Conservation (phyloP, 35 echinoderm and acorn worm genomes). For the Ptychodera flava region DNA sequence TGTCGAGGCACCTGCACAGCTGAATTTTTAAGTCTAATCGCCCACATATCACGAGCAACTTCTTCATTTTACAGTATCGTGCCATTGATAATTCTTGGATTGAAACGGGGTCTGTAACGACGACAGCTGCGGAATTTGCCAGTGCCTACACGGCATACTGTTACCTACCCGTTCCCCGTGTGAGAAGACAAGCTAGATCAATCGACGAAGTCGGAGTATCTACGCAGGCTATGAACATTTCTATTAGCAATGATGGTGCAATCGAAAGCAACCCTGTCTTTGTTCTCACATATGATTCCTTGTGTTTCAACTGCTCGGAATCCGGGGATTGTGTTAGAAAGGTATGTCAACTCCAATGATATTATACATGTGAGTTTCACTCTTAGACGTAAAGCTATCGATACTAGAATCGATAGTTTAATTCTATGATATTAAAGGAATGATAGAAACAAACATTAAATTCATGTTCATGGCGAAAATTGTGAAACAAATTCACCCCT, state of each 20-base stretch:
- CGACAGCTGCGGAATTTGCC: neutral
- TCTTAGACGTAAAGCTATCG: neutral
- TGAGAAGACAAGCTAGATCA: neutral
- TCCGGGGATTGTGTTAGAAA: neutral
- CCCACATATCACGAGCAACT: no score
- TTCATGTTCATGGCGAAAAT: no score
- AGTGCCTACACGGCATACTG: neutral
- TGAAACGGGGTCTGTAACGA: neutral
- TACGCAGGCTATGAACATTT: neutral
- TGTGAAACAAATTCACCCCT: no score
- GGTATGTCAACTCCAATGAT: neutral
- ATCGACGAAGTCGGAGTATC: neutral
- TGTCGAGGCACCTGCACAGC: no score
- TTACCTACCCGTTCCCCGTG: neutral
- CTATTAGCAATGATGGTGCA: neutral
- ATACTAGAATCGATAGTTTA: neutral
- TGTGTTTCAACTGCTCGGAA: neutral
- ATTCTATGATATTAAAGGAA: neutral
- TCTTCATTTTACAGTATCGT: no score
- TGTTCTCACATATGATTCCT: neutral
- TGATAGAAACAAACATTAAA: no score
- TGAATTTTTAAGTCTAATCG: no score
- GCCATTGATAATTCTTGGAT: no score
- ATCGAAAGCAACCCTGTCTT: neutral
- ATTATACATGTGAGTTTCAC: neutral